Percentiles rank a stretch among this genome's conserved stretches.
These are phyloP conservation scores for Vannuccia rotundouncinata DNA, from an alignment of 2,888 invertebrate species.

Conservation along the genomic window DNA sequence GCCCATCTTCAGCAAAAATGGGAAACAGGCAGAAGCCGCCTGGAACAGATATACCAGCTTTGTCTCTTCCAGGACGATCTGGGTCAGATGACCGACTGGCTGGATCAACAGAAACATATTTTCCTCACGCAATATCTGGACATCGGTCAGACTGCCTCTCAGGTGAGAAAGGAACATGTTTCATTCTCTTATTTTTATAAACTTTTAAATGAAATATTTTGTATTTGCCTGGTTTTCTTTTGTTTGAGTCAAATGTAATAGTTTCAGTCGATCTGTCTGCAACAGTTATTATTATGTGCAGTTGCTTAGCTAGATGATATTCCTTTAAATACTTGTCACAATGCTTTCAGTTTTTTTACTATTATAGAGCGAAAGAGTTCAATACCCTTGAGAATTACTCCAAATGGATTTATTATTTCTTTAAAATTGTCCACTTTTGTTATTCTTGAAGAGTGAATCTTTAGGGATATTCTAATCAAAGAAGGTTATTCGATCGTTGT, in stretches of 20 bases:
- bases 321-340: too few species aligned
- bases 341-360: too few species aligned
- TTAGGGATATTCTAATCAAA: too few species aligned
- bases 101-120: conserved; percentile 35
- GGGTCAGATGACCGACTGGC: conserved; percentile 37
- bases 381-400: too few species aligned
- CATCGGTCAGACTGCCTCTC: conserved; percentile 35
- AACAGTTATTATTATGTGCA: too few species aligned
- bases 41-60: conserved; percentile 41
- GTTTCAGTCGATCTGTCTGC: not conserved
- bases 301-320: too few species aligned
- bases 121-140: conserved; percentile 37
- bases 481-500: too few species aligned
- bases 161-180: not conserved
- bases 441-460: too few species aligned
- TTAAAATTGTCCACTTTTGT: too few species aligned
- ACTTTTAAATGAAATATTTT: not conserved
- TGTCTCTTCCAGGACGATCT: conserved; percentile 42
- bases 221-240: too few species aligned
- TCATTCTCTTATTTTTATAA: not conserved
- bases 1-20: conserved; percentile 39
- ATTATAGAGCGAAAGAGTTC: too few species aligned
- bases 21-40: conserved; percentile 30
- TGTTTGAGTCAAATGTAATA: not conserved
- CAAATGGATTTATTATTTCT: too few species aligned